Base-by-base conservation (phyloP, 1,140 invertebrate species). In the Charaxes varanes region DNA sequence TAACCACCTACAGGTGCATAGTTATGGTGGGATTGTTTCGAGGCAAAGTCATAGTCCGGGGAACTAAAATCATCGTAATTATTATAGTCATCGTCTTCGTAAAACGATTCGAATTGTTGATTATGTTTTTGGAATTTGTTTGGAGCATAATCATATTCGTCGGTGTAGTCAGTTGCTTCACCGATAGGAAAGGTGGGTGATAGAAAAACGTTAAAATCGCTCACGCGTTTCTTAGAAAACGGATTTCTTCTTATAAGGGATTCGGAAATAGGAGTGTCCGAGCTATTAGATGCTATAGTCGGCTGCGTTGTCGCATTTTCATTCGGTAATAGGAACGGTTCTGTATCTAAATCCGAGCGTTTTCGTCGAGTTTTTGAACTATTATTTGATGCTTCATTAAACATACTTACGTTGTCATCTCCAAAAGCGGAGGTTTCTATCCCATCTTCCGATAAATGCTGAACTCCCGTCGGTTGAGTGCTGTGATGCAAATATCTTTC, bases 381-480 rank as follows among this genome's bases (percentile, higher is more conserved):
- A 13, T 50, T 53, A 35, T 17, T 23, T 36, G 21, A 33, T 35
- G 38, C 45, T 4, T 41, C 21, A 27, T 34, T 38, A 15, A 53
- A n/a, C n/a, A n/a, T 80, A 82, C 78, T 82, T 80, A 82, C 78
- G 54, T 68, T 61, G 4, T 77, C 69, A 21, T 72, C 62, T 35
- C 60, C 62, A 34, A 66, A 78, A 0, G 74, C 78, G 21, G 77
- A 73, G 7, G 70, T 56, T 17, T 61, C 66, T n/a, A 49, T 65
- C 3, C 76, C 76, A 26, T 80, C 72, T 56, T 67, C 59, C 30
- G 48, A 44, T 41, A 80, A 58, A 66, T 71, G 76, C 21, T 80
- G 73, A 3, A 82, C 46, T 8, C 73, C 78, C 18, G 48, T 55
- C 5, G 53, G 45, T 47, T 69, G 49, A 2, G 53, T 41, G 15